Base-by-base conservation (phyloP, 2,113 vertebrate genomes). In the Sebastes fasciatus region DNA sequence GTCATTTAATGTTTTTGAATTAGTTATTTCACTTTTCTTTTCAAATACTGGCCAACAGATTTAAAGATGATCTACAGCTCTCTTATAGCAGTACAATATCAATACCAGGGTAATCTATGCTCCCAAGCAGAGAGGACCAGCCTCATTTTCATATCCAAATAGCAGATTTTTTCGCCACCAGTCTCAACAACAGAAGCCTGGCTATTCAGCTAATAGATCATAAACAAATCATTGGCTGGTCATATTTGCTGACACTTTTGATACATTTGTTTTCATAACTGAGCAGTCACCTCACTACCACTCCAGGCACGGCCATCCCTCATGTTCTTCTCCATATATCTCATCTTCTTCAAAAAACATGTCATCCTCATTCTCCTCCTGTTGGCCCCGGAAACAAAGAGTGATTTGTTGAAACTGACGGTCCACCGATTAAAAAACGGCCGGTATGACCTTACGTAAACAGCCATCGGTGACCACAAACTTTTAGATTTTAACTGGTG, bases 261-360 rank as follows among this genome's bases (percentile, higher is more conserved):
- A 77, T 8, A 84, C 52, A 86, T 77, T 89, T 86, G 86, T 64
- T 45, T 45, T 17, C 42, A 88, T 57, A 84, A 64, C 77, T 73
- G 60, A 89, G 85, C 84, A 93, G 78, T 95, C 91, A 95, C 94
- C 94, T 95, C 90, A 79, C 91, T 93, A 94, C 93, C 93, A 95
- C 85, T 94, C 92, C 92, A 94, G 93, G 92, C 92, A 93, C 77
- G 93, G 79, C 94, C 92, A 95, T 85, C 84, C 90, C 88, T 91
- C 94, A 92, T 92, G 89, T 80, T 94, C 93, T 91, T 94, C 94
- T 92, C 83, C 91, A 93, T 60, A 93, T 82, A 92, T 93, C 82
- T 93, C 93, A 89, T 94, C 93, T 82, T 94, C 94, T 90, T 93
- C 94, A 93, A 86, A 92, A 93, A 93, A 94, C 91, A 94, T 92